Base-by-base conservation (phyloP, 2,113 vertebrate species). In the Ictidomys tridecemlineatus region DNA sequence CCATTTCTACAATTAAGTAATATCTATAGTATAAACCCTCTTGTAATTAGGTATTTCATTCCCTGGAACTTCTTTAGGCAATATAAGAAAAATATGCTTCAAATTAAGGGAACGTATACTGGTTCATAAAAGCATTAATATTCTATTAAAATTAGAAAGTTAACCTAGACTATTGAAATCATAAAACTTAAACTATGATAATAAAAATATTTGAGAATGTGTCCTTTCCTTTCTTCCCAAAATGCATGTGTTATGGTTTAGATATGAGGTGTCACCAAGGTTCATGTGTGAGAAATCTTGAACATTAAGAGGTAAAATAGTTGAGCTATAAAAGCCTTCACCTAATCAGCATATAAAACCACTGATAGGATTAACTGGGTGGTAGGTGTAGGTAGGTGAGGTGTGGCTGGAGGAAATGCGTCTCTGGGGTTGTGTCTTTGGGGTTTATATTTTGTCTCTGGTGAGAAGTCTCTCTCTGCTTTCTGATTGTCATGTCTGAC, bases 21-120 rank as follows among this genome's bases (percentile, higher is more conserved):
- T n/a, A 74, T 86, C 20, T 85, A 4, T 37, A 26, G 58, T 65
- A 72, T 89, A 82, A 65, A 48, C 2, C 72, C 5, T 45, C 20
- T 91, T 67, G 37, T 8, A 87, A 73, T 67, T 85, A 79, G 90
- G 70, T 73, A 89, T 85, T 95, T 92, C 7, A 74, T n/a, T 34
- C 10, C 16, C 5, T 73, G 34, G 28, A 63, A 9, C 2, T 76
- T 63, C 28, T 89, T 94, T 69, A 51, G 5, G 2, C 51, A 78
- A 90, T 61, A 1, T 76, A 73, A 84, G 28, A 53, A 85, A 77
- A 58, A 63, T 37, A 24, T 65, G 45, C 65, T 90, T 76, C 90
- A 28, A 89, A 87, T 87, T 91, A 11, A 7, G 72, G 11, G 90
- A 95, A 95, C 42, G 10, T 48, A 39, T 58, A n/a, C 63, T 5